These are phyloP conservation scores for Solenopsis invicta DNA, from an alignment of 1,140 invertebrate species.

Conservation along the genomic window DNA sequence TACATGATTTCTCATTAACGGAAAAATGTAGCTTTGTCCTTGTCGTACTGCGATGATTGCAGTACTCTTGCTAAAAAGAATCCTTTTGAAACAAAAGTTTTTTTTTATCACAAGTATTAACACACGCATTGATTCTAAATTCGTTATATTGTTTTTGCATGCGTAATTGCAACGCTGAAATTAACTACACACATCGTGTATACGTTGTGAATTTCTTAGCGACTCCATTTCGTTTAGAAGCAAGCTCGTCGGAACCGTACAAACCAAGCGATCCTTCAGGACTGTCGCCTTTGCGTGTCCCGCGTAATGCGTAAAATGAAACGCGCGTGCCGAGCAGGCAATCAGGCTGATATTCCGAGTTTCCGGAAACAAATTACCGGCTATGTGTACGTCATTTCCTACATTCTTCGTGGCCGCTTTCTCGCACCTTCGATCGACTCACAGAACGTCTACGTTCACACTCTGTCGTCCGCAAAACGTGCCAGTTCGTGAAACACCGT, in stretches of 20 bases:
- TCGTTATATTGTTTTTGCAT: neutral
- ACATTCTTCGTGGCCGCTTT: constrained; percentile 14
- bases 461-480: constrained; percentile 11
- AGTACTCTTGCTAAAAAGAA: constrained; percentile 1
- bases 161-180: neutral
- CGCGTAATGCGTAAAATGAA: constrained; percentile 49
- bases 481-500: constrained; percentile 10
- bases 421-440: constrained; percentile 14
- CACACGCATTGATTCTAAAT: neutral
- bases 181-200: neutral
- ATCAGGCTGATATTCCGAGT: constrained; percentile 64
- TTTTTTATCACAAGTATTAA: neutral
- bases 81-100: neutral
- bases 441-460: neutral
- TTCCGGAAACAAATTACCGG: constrained; percentile 75
- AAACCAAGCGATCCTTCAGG: constrained; percentile 24
- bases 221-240: neutral
- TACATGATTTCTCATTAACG: neutral
- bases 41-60: neutral
- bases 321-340: constrained; percentile 57
- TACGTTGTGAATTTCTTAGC: neutral
- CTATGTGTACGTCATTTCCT: constrained; percentile 24
- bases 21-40: neutral
- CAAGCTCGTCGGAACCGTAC: constrained; percentile 14
- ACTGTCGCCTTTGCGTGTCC: constrained; percentile 36